Base-by-base conservation (phyloP, 2,888 invertebrate species). In the Prostheceraeus crozeri region DNA sequence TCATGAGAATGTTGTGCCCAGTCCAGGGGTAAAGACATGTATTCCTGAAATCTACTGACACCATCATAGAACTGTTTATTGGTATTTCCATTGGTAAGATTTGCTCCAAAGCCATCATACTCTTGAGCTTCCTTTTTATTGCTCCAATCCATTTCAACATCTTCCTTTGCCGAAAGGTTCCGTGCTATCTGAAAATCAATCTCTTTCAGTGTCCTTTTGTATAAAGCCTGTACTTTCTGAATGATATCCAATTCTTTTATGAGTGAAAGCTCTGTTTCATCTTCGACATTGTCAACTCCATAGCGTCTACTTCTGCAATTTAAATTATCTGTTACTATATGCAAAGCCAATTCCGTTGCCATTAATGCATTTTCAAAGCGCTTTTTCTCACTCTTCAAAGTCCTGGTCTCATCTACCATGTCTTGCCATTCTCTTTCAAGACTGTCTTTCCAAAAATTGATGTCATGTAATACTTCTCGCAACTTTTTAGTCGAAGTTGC, bases 121-220 rank as follows among this genome's bases (percentile, higher is more conserved):
- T 84, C 82, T 68, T 85, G 84, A 0, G 88, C 83, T 71, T 86
- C 83, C 60, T 82, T 81, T 77, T 91, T 91, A 71, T 90, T 89
- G 68, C 88, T 88, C 88, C 89, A 90, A 72, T 90, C 89, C 69
- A 83, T 84, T 76, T 90, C 90, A 60, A 90, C 79, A 45, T 84
- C 82, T 65, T 84, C 83, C 71, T 90, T 89, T 0, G 85, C 84
- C n/a, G 85, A 83, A 69, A 85, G 85, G 69, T 87, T 84, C 67
- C 85, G 82, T n/a, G n/a, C n/a, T n/a, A n/a, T n/a, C n/a, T n/a
- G n/a, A n/a, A n/a, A n/a, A n/a, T n/a, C n/a, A n/a, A n/a, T n/a
- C n/a, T n/a, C n/a, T n/a, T n/a, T n/a, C n/a, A n/a, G n/a, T 14
- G 75, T 74, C 62, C 71, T 72, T 64, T 69, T 72, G 48, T 76